Conservation (phyloP, 2,113 vertebrate species). For the Tragelaphus scriptus region DNA sequence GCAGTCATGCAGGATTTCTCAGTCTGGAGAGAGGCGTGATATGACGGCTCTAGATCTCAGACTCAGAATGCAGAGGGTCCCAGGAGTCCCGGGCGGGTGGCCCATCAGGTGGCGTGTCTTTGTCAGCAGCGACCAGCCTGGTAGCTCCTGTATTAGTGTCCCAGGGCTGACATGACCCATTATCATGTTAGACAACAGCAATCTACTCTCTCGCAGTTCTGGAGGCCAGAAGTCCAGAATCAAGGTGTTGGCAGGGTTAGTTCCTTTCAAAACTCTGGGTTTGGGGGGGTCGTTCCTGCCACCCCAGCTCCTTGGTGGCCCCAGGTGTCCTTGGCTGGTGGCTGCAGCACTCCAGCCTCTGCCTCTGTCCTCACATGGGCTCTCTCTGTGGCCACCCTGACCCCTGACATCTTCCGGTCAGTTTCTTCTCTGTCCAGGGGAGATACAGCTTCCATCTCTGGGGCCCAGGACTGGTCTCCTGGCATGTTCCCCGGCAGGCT, state of each 20-base stretch:
- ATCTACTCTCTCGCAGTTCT: neutral
- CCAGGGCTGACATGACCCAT: neutral
- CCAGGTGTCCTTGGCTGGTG: too few species aligned
- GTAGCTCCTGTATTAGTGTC: neutral
- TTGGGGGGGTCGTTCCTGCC: neutral
- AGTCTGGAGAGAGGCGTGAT: neutral
- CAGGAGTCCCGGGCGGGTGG: neutral
- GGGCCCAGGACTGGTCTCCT: neutral
- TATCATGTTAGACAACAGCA: neutral
- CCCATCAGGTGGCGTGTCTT: rapidly evolving
- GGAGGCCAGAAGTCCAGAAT: neutral
- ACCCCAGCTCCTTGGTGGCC: neutral
- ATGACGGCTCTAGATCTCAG: neutral
- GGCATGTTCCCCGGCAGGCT: too few species aligned
- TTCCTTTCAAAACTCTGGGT: neutral
- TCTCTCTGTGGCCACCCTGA: neutral
- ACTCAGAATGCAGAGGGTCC: neutral
- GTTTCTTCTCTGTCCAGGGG: neutral
- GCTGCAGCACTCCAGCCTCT: neutral
- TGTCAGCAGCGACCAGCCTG: too few species aligned
- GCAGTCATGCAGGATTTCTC: neutral
- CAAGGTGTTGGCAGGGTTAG: neutral
- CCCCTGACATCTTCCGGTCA: neutral
- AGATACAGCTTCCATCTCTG: neutral
- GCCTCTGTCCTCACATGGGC: rapidly evolving